Evolutionary conservation across 2,113 vertebrate genomes (phyloP).

Genomic region (Pimephales promelas): DNA sequence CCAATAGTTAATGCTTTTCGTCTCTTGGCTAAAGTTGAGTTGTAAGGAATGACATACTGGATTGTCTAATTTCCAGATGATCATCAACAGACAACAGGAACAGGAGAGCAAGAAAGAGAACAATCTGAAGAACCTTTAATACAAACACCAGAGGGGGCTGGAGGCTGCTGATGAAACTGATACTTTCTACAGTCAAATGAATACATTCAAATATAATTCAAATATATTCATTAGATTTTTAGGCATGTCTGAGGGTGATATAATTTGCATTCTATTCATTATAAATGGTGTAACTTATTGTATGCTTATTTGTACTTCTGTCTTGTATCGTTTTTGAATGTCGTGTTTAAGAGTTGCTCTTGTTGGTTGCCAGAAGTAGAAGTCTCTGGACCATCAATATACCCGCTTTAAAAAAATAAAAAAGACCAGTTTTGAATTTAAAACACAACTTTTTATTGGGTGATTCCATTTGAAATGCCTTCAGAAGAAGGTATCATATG

Average conservation of each 20-base stretch:
- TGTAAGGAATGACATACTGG: neutral
- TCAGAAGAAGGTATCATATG: slow-evolving; percentile 65
- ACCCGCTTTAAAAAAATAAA: neutral
- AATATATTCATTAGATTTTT: neutral
- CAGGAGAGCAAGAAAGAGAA: neutral
- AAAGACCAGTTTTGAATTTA: neutral
- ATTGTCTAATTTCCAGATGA: slow-evolving; percentile 18
- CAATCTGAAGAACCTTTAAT: neutral
- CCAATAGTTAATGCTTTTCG: neutral
- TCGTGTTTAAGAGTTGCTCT: neutral
- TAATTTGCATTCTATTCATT: neutral
- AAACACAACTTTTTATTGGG: slow-evolving; percentile 10
- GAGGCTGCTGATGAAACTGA: neutral
- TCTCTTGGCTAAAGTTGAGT: neutral
- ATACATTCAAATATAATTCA: too few relatives aligned
- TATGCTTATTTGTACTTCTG: neutral
- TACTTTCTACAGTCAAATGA: neutral
- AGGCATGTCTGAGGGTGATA: neutral
- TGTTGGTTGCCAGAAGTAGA: neutral
- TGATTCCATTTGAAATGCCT: neutral
- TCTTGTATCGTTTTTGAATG: neutral
- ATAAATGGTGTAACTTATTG: neutral
- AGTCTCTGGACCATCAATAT: neutral
- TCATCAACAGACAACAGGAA: neutral
- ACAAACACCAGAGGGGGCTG: slow-evolving; percentile 24